Conservation (phyloP, 2,113 vertebrate genomes). For the Atherinomorus stipes region DNA sequence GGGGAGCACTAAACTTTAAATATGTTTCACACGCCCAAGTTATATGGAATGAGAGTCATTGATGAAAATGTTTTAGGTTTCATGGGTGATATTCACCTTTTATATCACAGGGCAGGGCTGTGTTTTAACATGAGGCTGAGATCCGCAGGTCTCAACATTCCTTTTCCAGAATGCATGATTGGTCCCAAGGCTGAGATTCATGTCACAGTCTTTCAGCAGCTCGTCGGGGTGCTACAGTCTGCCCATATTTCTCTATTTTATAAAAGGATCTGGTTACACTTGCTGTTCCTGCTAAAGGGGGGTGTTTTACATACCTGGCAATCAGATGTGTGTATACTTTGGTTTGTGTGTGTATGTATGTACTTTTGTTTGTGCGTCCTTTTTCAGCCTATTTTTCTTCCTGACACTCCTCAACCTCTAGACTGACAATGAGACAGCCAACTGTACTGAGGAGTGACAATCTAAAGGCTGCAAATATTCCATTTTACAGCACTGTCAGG, state of each 20-base stretch:
- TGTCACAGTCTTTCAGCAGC: slow-evolving; percentile 74
- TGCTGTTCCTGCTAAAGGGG: slow-evolving; percentile 50
- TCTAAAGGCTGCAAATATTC: background rate
- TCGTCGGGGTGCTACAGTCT: slow-evolving; percentile 57
- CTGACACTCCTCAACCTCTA: background rate
- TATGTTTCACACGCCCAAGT: slow-evolving; percentile 19
- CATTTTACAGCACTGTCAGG: background rate
- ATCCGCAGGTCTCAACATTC: slow-evolving; percentile 52
- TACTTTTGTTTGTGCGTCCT: background rate
- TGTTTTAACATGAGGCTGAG: slow-evolving; percentile 53
- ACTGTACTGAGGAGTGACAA: background rate
- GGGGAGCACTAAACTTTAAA: slow-evolving; percentile 37
- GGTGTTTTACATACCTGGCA: slow-evolving; percentile 55
- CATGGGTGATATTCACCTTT: slow-evolving; percentile 39
- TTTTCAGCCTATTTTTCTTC: background rate
- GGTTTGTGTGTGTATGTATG: slow-evolving; percentile 12
- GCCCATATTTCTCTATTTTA: slow-evolving; percentile 72
- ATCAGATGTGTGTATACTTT: slow-evolving; percentile 57
- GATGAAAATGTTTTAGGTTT: slow-evolving; percentile 23
- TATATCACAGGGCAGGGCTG: slow-evolving; percentile 24
- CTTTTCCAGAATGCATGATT: slow-evolving; percentile 61
- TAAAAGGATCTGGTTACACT: slow-evolving; percentile 68
- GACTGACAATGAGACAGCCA: background rate
- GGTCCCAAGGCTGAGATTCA: slow-evolving; percentile 62
- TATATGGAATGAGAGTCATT: slow-evolving; percentile 32